phyloP scores from a whole-genome alignment of 2,888 invertebrate species.

The Drosophila colorata region DNA sequence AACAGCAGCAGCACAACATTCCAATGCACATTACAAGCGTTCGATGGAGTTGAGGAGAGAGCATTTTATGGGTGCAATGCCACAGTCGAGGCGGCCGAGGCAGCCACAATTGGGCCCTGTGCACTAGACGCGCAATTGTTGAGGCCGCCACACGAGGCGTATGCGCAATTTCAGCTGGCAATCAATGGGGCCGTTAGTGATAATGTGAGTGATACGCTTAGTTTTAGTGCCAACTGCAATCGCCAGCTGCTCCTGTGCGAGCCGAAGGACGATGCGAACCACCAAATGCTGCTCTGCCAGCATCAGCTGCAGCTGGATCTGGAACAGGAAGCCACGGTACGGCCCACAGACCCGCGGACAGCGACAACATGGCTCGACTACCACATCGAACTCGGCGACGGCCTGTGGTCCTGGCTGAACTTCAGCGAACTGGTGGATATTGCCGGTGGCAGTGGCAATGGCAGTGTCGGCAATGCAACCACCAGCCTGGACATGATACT shows the following conservation, averaged over 20 bases:
- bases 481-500: conserved; percentile 66
- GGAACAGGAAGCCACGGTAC: background rate
- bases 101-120: conserved; percentile 49
- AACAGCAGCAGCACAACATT: conserved; percentile 68
- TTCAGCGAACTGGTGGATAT: conserved; percentile 54
- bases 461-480: conserved; percentile 36
- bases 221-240: conserved; percentile 52
- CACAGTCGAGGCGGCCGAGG: conserved; percentile 10
- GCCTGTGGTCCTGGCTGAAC: conserved; percentile 69
- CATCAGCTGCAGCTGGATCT: conserved; percentile 29
- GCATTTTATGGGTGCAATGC: conserved; percentile 69
- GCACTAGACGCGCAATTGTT: conserved; percentile 75
- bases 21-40: conserved; percentile 81
- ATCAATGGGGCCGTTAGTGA: conserved; percentile 73
- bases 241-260: conserved; percentile 49
- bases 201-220: conserved; percentile 69
- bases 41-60: conserved; percentile 59
- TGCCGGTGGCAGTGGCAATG: conserved; percentile 27
- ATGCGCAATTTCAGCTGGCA: conserved; percentile 82
- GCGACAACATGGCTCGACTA: conserved; percentile 45
- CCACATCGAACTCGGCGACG: conserved; percentile 57
- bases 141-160: conserved; percentile 74
- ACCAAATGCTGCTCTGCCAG: conserved; percentile 46
- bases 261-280: conserved; percentile 1
- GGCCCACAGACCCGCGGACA: background rate